Percentiles rank a stretch among this genome's conserved stretches.
phyloP scores from a whole-genome alignment of 2,888 invertebrate genomes.

The Crematogaster levior region DNA sequence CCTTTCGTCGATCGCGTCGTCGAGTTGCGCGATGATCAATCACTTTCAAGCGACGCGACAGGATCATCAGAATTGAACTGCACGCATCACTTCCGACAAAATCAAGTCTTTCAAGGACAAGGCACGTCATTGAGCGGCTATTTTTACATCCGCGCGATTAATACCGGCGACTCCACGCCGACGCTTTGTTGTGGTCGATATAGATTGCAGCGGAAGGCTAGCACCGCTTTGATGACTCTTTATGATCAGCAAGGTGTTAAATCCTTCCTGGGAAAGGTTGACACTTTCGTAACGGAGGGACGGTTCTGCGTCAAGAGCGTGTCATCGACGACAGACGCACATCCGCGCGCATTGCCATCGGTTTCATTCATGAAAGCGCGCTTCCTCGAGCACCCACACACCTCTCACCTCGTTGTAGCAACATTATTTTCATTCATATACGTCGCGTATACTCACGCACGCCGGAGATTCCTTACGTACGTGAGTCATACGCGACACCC shows the following conservation, averaged over 20 bases:
- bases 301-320: slow-evolving; percentile 37
- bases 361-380: slow-evolving; percentile 68
- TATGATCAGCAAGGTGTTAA: slow-evolving; percentile 46
- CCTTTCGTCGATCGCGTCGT: neutral
- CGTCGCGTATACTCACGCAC: slow-evolving; percentile 52
- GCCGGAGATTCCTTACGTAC: slow-evolving; percentile 43
- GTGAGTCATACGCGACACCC: slow-evolving; percentile 28
- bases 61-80: neutral
- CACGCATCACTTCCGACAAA: slow-evolving; percentile 5
- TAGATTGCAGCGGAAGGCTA: slow-evolving; percentile 17
- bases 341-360: slow-evolving; percentile 24
- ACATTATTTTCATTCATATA: slow-evolving; percentile 70
- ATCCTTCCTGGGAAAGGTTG: slow-evolving; percentile 16
- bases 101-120: slow-evolving; percentile 16
- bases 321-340: neutral
- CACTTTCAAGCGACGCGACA: neutral
- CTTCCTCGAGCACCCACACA: slow-evolving; percentile 57
- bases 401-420: slow-evolving; percentile 60
- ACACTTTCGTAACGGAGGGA: slow-evolving; percentile 24
- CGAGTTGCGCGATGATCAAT: slow-evolving; percentile 1
- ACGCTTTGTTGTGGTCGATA: slow-evolving; percentile 29
- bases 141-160: neutral
- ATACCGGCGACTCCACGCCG: neutral
- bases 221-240: slow-evolving; percentile 52
- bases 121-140: neutral